phyloP scores from a whole-genome alignment of 2,888 invertebrate species.

The Fragum fragum region DNA sequence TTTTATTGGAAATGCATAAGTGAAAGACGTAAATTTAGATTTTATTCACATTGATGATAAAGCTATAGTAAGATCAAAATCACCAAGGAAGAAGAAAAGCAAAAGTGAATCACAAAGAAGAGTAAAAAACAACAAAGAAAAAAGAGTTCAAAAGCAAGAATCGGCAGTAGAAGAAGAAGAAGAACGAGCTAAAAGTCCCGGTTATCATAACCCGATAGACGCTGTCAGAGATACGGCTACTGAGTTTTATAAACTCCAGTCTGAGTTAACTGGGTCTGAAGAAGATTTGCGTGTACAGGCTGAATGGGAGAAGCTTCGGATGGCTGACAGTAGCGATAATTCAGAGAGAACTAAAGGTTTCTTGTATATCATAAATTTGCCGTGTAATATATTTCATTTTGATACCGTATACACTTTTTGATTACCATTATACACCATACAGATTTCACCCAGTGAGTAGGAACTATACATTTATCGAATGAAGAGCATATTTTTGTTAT shows the following conservation, averaged over 20 bases:
- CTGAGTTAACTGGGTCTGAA: not conserved
- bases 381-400: not conserved
- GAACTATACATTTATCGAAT: too few species aligned
- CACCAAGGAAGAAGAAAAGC: not conserved
- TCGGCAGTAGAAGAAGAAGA: not conserved
- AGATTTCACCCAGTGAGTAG: too few species aligned
- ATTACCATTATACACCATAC: too few species aligned
- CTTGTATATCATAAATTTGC: not conserved
- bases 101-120: not conserved
- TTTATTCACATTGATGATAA: constrained; percentile 6
- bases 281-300: not conserved
- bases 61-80: constrained; percentile 12
- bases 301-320: not conserved
- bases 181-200: not conserved
- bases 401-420: not conserved
- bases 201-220: constrained; percentile 22
- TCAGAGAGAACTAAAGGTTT: not conserved
- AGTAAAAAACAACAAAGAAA: not conserved
- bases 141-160: not conserved
- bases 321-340: not conserved
- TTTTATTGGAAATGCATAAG: too few species aligned
- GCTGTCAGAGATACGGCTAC: not conserved
- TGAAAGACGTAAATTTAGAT: not conserved
- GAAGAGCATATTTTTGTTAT: too few species aligned
- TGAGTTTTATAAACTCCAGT: constrained; percentile 14